Evolutionary conservation across 2,888 invertebrate genomes (phyloP), one percentile per base, ranked within the genome.

Genomic region (Melanargia galathea): DNA sequence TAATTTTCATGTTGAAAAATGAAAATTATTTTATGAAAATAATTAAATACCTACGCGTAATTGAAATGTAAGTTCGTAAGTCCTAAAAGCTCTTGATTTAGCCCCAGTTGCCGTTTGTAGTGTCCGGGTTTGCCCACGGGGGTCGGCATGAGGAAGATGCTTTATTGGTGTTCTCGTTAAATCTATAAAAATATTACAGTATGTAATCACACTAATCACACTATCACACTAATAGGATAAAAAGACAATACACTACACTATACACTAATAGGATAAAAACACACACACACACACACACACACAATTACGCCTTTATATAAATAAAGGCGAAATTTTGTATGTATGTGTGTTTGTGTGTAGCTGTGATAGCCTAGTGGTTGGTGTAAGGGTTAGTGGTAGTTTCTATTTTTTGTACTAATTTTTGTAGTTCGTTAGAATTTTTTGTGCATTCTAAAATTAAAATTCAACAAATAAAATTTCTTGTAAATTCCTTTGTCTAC

Each of bases 91-190:
- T 2, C 58, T 16, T 22, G 10, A 24, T 62, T 83, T 84, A 88
- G 67, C 86, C 83, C 90, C 90, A 92, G 55, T 77, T 69, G 63
- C 82, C 84, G 62, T 78, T 82, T 7, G 77, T 67, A 3, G 75
- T 76, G 51, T 87, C 89, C 0, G 88, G 86, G 67, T 84, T 81
- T 13, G 90, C 91, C 92, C 92, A 92, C 10, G 89, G 90, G 0
- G 89, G 92, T 30, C 92, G 88, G 77, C 83, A 83, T 20, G 84
- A 82, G 0, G 90, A 81, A 0, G 84, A 76, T 4, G 85, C 86
- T 43, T 80, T 83, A 72, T 91, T 87, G 2, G 90, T 91, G 22
- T 72, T 77, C 3, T 82, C 73, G 69, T 92, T 79, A 71, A 79
- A 92, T 18, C 92, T 92, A 81, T 8, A 84, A 85, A 22, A 57